These are phyloP conservation scores for Nymphalis c-album DNA, from an alignment of 2,888 invertebrate genomes.

Conservation along the genomic window DNA sequence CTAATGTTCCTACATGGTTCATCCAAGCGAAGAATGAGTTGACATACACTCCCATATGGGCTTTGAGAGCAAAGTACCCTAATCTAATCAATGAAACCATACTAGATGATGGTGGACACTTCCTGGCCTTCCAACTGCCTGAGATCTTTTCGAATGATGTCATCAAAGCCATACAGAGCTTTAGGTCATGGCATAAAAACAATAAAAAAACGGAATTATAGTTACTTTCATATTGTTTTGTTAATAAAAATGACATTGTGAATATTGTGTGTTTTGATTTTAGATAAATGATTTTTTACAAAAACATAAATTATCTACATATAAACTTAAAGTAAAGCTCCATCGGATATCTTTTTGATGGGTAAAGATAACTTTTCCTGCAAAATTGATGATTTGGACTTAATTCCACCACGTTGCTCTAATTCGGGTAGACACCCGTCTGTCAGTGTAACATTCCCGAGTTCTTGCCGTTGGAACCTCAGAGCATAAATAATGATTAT, in stretches of 20 bases:
- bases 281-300: too few species aligned
- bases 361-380: too few species aligned
- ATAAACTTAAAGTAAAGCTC: too few species aligned
- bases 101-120: slow-evolving; percentile 89
- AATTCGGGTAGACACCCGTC: too few species aligned
- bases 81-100: slow-evolving; percentile 85
- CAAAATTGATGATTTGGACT: too few species aligned
- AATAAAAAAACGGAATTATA: slow-evolving; percentile 40
- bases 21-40: slow-evolving; percentile 85
- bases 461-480: too few species aligned
- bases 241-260: neutral
- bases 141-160: slow-evolving; percentile 85
- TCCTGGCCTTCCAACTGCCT: slow-evolving; percentile 91
- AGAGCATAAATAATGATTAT: too few species aligned
- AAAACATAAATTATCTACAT: too few species aligned
- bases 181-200: slow-evolving; percentile 50
- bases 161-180: slow-evolving; percentile 55
- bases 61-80: slow-evolving; percentile 80
- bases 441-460: too few species aligned
- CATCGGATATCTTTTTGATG: too few species aligned
- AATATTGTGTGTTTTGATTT: neutral
- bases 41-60: slow-evolving; percentile 76
- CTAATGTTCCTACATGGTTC: slow-evolving; percentile 73
- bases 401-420: too few species aligned
- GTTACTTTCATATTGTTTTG: slow-evolving; percentile 41